Percentiles rank a stretch among this genome's conserved stretches.
Evolutionary conservation across 2,113 vertebrate genomes (phyloP).

Genomic region (Phoxinus phoxinus): DNA sequence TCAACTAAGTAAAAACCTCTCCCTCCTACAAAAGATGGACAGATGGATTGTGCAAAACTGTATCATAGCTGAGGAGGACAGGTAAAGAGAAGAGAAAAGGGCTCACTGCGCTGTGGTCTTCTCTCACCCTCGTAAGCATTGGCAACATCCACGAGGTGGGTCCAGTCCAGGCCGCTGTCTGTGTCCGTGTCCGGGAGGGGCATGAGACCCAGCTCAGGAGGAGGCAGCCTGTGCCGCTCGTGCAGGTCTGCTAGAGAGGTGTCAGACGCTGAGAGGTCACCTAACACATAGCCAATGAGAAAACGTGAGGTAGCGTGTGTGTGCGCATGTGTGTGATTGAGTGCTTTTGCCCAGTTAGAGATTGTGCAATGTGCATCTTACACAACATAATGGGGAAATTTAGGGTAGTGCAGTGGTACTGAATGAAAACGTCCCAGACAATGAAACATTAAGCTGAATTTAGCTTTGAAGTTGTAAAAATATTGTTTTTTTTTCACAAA

Average conservation of each 20-base stretch:
- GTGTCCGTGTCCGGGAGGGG: conserved; percentile 88
- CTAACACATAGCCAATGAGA: conserved; percentile 70
- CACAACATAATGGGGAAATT: neutral
- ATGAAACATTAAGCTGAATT: neutral
- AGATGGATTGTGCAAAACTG: neutral
- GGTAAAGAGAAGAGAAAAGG: conserved; percentile 1
- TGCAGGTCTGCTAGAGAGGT: conserved; percentile 96
- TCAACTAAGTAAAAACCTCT: neutral
- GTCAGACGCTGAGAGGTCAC: conserved; percentile 96
- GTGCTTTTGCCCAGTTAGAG: neutral
- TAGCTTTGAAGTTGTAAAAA: neutral
- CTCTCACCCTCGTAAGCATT: conserved; percentile 92
- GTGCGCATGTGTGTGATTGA: conserved; percentile 28
- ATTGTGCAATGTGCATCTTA: neutral
- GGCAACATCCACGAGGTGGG: conserved; percentile 95
- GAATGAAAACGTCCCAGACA: neutral
- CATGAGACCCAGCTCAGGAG: conserved; percentile 92
- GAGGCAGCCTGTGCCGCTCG: conserved; percentile 87
- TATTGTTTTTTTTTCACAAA: neutral
- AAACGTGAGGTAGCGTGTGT: conserved; percentile 51
- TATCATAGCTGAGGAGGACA: conserved; percentile 8
- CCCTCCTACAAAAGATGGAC: neutral
- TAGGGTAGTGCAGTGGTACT: neutral
- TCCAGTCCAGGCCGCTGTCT: conserved; percentile 88
- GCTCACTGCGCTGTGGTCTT: conserved; percentile 64